Base-by-base conservation (phyloP, 2,113 vertebrate species). In the Gobio gobio region DNA sequence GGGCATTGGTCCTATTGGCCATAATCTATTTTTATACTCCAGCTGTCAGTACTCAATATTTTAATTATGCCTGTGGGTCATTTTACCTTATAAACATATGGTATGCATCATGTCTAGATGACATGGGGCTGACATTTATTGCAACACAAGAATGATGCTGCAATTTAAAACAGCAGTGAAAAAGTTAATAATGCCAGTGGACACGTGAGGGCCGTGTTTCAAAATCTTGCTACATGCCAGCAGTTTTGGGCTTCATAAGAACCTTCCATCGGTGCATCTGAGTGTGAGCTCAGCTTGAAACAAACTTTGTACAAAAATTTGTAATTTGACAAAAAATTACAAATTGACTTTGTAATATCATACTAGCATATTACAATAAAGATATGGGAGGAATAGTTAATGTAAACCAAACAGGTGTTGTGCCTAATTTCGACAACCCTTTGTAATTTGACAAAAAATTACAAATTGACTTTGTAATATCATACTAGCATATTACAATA, bases 161-260 rank as follows among this genome's bases (percentile, higher is more conserved):
- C 18, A 4, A 10, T 64, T 10, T 6, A 49, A 54, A 16, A n/a
- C 59, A 90, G 93, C 0, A 49, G 16, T 49, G 33, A 90, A 92
- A 89, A 2, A 93, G 93, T 20, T 7, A 20, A 54, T 18, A 54
- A 16, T 49, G 47, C 47, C 26, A 24, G 14, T 56, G 88, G 89
- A 87, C 74, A 84, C 87, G 56, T 64, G 82, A 77, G 47, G 86
- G 36, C 22, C 7, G 3, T 8, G 12, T 74, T 12, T 74, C 6
- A 6, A 74, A 24, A 43, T 5, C 12, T 5, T 7, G 43, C 20
- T 49, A 14, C 45, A n/a, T 49, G 24, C 5, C 43, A 74, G 72
- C n/a, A 74, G n/a, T 45, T 47, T 2, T 3, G n/a, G 43, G 70
- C 43, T 47, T 49, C 43, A 54, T 2, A 74, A 14, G 7, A 14